Evolutionary conservation across 2,113 vertebrate species (phyloP).

Genomic region (Tachuris rubrigastra): DNA sequence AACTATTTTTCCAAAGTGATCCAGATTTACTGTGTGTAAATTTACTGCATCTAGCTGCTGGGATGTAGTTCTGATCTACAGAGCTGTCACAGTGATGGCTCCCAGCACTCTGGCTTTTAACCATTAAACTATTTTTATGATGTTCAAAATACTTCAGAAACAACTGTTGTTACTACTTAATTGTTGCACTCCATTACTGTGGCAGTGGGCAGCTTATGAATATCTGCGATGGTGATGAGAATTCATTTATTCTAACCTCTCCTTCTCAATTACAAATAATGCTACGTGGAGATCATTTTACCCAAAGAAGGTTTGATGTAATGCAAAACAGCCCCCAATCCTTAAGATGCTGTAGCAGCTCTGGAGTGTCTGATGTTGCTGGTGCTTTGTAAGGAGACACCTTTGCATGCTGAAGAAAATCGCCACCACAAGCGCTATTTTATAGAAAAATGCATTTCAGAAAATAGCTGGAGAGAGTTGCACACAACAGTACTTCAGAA

Average conservation of each 20-base stretch:
- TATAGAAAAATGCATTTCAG: neutral
- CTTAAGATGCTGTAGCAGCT: neutral
- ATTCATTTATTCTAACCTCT: constrained; percentile 3
- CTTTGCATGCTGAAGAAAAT: neutral
- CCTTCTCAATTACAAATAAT: neutral
- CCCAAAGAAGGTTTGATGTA: neutral
- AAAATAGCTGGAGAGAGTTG: neutral
- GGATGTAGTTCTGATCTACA: neutral
- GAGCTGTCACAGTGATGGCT: constrained; percentile 20
- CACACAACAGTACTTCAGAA: neutral
- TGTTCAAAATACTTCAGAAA: constrained; percentile 25
- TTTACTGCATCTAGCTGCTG: neutral
- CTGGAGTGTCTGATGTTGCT: neutral
- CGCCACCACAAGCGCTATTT: neutral
- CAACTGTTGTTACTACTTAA: constrained; percentile 8
- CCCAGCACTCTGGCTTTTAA: neutral
- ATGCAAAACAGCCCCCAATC: neutral
- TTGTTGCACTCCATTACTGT: neutral
- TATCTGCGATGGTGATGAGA: neutral
- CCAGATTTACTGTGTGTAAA: neutral
- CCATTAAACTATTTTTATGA: neutral
- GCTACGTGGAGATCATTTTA: neutral
- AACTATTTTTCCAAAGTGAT: constrained; percentile 1
- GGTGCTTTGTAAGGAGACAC: neutral
- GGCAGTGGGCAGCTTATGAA: constrained; percentile 26